Percentiles rank a stretch among this genome's conserved stretches.
phyloP scores from a whole-genome alignment of 2,113 vertebrate species.

The Phainopepla nitens region DNA sequence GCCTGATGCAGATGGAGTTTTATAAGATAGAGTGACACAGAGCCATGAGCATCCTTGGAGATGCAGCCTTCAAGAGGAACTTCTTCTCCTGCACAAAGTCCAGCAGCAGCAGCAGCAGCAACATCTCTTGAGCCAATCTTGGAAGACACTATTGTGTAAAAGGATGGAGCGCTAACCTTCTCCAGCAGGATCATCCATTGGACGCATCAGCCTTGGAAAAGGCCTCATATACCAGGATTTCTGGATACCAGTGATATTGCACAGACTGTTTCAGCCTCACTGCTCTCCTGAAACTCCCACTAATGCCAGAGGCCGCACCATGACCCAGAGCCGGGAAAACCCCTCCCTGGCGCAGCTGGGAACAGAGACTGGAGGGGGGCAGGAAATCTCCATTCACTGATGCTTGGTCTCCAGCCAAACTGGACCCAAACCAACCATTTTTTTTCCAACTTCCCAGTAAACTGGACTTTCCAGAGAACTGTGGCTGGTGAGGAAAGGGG shows the following conservation, averaged over 20 bases:
- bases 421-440: conserved; percentile 15
- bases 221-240: not conserved
- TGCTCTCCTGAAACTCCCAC: accelerated
- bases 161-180: not conserved
- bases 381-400: conserved; percentile 4
- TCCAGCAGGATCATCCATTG: accelerated
- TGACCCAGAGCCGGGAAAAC: accelerated
- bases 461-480: not conserved
- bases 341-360: not conserved
- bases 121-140: not conserved
- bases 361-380: not conserved
- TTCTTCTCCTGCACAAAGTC: not conserved
- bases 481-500: not conserved
- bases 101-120: not conserved
- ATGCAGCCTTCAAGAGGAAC: accelerated
- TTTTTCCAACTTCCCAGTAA: not conserved
- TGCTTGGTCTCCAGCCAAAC: not conserved
- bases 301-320: not conserved
- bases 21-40: not conserved
- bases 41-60: not conserved
- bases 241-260: not conserved
- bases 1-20: not conserved
- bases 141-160: not conserved
- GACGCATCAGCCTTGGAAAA: not conserved
- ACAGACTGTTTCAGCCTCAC: accelerated